Percentiles rank a stretch among this genome's conserved stretches.
phyloP scores from a whole-genome alignment of 1,140 invertebrate species.

The Hypsibius dujardini region DNA sequence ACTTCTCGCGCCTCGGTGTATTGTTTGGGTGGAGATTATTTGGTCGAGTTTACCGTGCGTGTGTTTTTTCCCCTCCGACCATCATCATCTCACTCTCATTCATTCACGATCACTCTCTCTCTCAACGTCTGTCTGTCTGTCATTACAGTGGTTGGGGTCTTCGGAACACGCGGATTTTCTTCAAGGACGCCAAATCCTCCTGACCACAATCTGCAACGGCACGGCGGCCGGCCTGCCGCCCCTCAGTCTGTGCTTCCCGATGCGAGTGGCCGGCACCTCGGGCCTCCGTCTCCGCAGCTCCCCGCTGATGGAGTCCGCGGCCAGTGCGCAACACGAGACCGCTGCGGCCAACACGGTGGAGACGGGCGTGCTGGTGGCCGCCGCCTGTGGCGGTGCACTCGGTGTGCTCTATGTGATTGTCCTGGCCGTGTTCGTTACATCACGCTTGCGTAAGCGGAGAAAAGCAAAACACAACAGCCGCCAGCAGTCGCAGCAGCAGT shows the following conservation, averaged over 20 bases:
- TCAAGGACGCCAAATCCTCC: constrained; percentile 6
- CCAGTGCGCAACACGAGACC: neutral
- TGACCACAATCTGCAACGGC: neutral
- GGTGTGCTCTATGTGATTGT: constrained; percentile 7
- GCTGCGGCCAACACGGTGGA: neutral
- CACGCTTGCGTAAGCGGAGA: neutral
- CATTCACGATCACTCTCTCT: no score
- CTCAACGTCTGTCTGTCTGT: neutral
- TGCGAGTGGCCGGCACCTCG: constrained; percentile 11
- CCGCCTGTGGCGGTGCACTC: constrained; percentile 5
- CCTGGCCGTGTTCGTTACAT: constrained; percentile 9
- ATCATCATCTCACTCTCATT: no score
- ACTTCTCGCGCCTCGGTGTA: neutral
- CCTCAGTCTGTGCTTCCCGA: neutral
- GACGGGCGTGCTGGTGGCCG: constrained; percentile 12
- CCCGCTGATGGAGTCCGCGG: neutral
- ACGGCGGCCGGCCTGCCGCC: neutral
- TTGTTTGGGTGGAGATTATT: neutral
- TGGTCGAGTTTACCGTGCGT: neutral
- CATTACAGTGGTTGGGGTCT: constrained; percentile 4
- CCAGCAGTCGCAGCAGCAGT: neutral
- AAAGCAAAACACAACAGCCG: neutral
- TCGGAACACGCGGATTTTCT: constrained; percentile 9
- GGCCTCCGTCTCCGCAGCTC: neutral
- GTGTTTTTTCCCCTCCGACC: no score